Base-by-base conservation (phyloP, 2,797 vertebrate species). In the Lutra lutra region DNA sequence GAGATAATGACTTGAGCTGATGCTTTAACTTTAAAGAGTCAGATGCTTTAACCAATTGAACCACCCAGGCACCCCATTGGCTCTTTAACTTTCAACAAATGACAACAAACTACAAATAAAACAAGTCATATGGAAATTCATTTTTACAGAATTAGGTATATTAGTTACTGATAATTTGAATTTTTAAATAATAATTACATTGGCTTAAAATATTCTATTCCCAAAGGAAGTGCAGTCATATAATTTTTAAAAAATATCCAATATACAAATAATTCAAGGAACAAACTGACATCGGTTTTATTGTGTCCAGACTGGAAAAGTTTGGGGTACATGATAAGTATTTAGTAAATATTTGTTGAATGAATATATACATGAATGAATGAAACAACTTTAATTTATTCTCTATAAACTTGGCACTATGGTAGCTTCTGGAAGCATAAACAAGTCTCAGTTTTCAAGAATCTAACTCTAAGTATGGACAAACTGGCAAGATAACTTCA, bases 341-440 rank as follows among this genome's bases (percentile, higher is more conserved):
- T 58, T 75, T 12, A 66, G 13, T 43, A 83, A 84, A 51, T n/a
- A 83, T 20, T 54, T 85, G 40, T 43, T 87, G 51, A 68, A 29
- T 56, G 32, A 96, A 90, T 95, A 58, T 87, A 97, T 14, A 43
- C 5, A 40, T 32, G 17, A 73, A 84, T 88, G 35, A 48, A 75
- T 62, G 54, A 91, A 84, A 89, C 29, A 75, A 12, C 21, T 86
- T 64, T 87, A 7, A 54, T 89, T 25, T 84, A 48, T 64, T 86
- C 23, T 83, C 21, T n/a, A n/a, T 29, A 15, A 62, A 43, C 54
- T 82, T 75, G 32, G 40, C 54, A 84, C 25, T 46, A 12, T 27
- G 60, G 25, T 51, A 66, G 40, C 46, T 93, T 6, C 29, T 82
- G n/a, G 23, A 86, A 87, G 48, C 46, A n/a, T 27, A 23, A 86